phyloP scores from a whole-genome alignment of 2,888 invertebrate species.

The Diarsia rubi region DNA sequence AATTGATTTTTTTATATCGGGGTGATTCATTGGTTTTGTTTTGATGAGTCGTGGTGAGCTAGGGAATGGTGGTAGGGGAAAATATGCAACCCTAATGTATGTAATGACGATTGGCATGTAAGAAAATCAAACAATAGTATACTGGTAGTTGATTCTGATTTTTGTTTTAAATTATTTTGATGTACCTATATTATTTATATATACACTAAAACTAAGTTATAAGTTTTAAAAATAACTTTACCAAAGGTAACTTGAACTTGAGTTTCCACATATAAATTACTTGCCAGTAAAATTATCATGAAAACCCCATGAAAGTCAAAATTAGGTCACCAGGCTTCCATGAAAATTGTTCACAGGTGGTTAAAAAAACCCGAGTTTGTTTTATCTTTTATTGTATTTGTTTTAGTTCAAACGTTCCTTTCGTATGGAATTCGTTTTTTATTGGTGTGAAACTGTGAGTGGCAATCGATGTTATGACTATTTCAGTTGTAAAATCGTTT shows the following conservation, averaged over 20 bases:
- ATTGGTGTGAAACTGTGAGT: slow-evolving; percentile 30
- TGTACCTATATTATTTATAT: not conserved
- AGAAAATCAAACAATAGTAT: not conserved
- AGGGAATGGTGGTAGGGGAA: slow-evolving; percentile 25
- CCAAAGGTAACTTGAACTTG: not conserved
- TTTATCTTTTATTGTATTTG: slow-evolving; percentile 4
- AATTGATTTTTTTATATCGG: slow-evolving; percentile 63
- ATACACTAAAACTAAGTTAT: not conserved
- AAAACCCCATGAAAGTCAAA: slow-evolving; percentile 4
- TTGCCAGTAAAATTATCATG: not conserved
- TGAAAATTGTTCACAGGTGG: slow-evolving; percentile 33
- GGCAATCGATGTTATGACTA: slow-evolving; percentile 25
- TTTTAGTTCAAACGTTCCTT: slow-evolving; percentile 3
- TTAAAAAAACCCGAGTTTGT: slow-evolving; percentile 17
- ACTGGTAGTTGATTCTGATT: not conserved
- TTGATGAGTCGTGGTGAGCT: slow-evolving; percentile 32
- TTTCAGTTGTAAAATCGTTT: slow-evolving; percentile 40
- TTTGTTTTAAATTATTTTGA: not conserved
- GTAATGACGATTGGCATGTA: not conserved
- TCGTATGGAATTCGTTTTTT: slow-evolving; percentile 5
- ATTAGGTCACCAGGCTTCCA: slow-evolving; percentile 18
- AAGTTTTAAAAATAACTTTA: not conserved
- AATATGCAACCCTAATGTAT: not conserved
- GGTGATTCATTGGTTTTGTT: slow-evolving; percentile 63
- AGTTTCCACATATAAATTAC: not conserved